phyloP scores from a whole-genome alignment of 2,888 invertebrate species.

The Cephus nigrinus region DNA sequence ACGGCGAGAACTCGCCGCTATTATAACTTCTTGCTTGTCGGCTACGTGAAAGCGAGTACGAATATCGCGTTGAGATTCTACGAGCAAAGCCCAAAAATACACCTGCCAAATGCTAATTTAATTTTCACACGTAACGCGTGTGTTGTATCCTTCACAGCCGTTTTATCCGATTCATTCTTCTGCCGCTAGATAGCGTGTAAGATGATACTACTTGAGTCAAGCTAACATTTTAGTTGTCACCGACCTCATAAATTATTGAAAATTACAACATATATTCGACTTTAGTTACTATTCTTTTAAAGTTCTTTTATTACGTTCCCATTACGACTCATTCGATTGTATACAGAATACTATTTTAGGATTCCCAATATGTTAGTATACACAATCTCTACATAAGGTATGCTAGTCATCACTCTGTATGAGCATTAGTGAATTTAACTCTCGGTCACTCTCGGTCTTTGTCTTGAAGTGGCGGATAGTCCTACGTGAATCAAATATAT shows the following conservation, averaged over 20 bases:
- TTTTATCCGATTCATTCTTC: conserved; percentile 14
- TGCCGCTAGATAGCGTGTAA: neutral
- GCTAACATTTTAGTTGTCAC: neutral
- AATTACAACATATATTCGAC: neutral
- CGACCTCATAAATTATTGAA: neutral
- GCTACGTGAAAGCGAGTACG: neutral
- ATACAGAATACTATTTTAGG: neutral
- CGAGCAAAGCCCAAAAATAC: conserved; percentile 30
- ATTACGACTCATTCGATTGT: conserved; percentile 38
- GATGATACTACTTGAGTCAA: neutral
- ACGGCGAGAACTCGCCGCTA: neutral
- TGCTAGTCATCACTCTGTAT: neutral
- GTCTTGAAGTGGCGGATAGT: neutral
- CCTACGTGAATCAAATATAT: neutral
- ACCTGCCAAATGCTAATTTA: conserved; percentile 37
- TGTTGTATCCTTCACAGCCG: conserved; percentile 31
- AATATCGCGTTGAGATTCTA: conserved; percentile 22
- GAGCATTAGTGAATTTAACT: neutral
- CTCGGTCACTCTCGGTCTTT: neutral
- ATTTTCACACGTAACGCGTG: conserved; percentile 40
- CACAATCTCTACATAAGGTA: neutral
- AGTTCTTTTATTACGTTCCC: neutral
- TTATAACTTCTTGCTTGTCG: neutral
- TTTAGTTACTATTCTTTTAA: neutral
- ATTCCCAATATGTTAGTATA: too few species aligned